Evolutionary conservation across 2,888 invertebrate species (phyloP).

Genomic region (Phoronis australis): DNA sequence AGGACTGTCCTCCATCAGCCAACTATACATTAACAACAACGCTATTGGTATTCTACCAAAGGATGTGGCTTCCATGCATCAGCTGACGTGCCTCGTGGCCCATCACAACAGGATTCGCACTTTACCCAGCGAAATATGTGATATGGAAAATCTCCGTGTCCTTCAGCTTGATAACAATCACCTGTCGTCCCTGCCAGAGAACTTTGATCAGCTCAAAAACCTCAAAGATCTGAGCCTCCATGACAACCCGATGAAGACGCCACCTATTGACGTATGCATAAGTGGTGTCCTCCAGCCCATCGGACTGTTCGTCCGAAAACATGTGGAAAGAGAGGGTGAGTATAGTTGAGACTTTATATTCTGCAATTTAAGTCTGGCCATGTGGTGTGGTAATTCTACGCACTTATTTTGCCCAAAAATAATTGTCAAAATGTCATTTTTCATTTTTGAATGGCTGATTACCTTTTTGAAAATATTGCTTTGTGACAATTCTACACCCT

Average conservation of each 20-base stretch:
- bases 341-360: neutral
- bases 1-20: constrained; percentile 25
- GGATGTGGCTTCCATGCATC: constrained; percentile 30
- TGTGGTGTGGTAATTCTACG: neutral
- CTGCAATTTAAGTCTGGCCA: neutral
- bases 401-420: neutral
- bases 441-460: no score
- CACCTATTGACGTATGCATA: constrained; percentile 45
- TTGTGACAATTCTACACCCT: no score
- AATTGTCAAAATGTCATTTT: no score
- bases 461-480: no score
- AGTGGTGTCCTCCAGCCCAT: constrained; percentile 47
- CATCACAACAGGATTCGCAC: constrained; percentile 31
- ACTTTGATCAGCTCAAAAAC: constrained; percentile 31
- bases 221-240: constrained; percentile 40
- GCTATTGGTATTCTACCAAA: constrained; percentile 31
- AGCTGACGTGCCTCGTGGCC: constrained; percentile 30
- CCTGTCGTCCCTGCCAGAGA: constrained; percentile 32
- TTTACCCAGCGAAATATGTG: constrained; percentile 30
- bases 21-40: constrained; percentile 38
- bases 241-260: constrained; percentile 41
- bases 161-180: constrained; percentile 39
- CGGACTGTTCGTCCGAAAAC: constrained; percentile 39
- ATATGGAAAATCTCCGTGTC: constrained; percentile 24
- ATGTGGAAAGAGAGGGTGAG: constrained; percentile 40